These are phyloP conservation scores for Euschistus heros DNA, from an alignment of 1,140 invertebrate species.

Conservation along the genomic window DNA sequence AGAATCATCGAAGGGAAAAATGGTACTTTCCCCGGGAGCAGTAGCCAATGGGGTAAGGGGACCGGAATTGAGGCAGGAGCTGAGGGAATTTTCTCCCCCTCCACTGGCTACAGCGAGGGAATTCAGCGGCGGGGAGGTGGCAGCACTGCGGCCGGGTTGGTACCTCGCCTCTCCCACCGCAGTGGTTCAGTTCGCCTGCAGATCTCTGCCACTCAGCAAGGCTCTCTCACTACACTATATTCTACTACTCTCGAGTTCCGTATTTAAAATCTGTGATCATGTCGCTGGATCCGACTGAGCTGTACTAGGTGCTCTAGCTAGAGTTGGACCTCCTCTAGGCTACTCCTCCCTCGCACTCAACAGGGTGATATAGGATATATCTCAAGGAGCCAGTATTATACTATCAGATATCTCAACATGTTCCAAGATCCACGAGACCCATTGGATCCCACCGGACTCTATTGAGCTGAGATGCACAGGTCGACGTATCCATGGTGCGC, in stretches of 20 bases:
- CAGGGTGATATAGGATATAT: no score
- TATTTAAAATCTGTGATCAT: background rate
- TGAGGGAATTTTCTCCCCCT: background rate
- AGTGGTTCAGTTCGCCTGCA: background rate
- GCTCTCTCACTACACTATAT: background rate
- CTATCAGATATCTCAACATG: no score
- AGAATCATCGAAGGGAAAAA: background rate
- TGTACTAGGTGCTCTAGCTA: background rate
- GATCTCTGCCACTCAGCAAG: background rate
- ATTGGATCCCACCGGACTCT: background rate
- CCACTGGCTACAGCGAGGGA: background rate
- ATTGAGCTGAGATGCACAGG: background rate
- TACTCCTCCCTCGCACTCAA: no score
- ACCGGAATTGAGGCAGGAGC: background rate
- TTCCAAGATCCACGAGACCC: background rate
- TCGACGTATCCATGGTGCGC: background rate
- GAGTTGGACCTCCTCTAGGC: no score
- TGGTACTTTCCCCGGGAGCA: background rate
- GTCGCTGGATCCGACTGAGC: background rate
- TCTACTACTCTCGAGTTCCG: background rate
- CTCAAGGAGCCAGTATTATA: no score
- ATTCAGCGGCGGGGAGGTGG: background rate
- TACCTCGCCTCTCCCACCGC: background rate
- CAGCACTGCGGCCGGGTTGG: background rate
- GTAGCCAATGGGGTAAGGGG: background rate